phyloP scores from a whole-genome alignment of 1,140 invertebrate species.

The Lepidurus couesii region DNA sequence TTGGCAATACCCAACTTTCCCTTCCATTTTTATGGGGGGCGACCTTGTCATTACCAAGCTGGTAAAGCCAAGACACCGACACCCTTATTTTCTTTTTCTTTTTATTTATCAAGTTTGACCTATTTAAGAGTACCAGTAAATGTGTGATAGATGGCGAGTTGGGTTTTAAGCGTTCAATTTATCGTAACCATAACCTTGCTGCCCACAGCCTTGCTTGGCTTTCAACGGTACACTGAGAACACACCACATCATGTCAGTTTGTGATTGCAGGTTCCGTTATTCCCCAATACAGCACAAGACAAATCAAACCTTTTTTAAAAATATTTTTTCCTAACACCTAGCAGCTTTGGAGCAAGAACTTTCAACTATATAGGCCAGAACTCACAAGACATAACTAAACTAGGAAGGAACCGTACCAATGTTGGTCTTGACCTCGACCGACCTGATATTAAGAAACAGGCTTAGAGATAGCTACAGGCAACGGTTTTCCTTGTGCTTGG shows the following conservation, averaged over 20 bases:
- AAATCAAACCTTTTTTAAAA: background rate
- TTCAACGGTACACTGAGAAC: background rate
- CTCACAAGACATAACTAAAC: background rate
- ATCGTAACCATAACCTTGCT: background rate
- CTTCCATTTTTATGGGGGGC: background rate
- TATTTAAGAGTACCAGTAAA: background rate
- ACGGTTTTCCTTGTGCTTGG: background rate
- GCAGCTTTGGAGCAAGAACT: background rate
- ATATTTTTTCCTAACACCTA: background rate
- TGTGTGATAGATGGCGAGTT: background rate
- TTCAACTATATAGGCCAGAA: background rate
- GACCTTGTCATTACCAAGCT: background rate
- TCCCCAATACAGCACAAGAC: background rate
- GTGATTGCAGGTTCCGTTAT: background rate
- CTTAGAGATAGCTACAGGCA: background rate
- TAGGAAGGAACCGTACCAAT: background rate
- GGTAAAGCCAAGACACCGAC: background rate
- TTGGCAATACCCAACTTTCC: constrained; percentile 9
- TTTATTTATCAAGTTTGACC: background rate
- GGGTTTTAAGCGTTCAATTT: background rate
- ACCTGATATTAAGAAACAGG: background rate
- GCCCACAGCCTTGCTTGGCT: background rate
- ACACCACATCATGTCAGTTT: background rate
- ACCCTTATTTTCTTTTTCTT: background rate
- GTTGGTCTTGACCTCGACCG: constrained; percentile 2